A percentile compares a stretch with the other conserved stretches of the same genome.
phyloP scores from a whole-genome alignment of 2,888 invertebrate species.

The Megamerina dolium region DNA sequence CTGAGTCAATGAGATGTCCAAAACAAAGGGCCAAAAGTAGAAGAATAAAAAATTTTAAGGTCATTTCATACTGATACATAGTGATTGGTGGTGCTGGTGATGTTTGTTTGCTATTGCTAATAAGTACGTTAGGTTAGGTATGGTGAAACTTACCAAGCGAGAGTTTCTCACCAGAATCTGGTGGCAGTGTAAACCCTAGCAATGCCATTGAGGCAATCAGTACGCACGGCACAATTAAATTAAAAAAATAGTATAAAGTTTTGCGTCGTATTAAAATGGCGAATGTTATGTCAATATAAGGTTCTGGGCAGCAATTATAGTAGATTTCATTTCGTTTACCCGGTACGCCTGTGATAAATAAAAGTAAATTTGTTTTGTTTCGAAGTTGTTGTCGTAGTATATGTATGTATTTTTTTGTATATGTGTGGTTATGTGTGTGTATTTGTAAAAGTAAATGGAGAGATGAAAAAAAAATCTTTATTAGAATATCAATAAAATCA shows the following conservation, averaged over 20 bases:
- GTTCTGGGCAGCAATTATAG: conserved; percentile 97
- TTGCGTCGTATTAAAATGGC: conserved; percentile 92
- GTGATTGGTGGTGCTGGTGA: no score
- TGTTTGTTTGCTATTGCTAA: no score
- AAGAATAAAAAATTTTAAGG: no score
- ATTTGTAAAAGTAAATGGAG: not conserved
- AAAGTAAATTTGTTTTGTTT: not conserved
- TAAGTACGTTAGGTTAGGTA: no score
- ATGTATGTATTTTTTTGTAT: conserved; percentile 2
- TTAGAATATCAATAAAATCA: conserved; percentile 13
- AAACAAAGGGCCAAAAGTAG: no score
- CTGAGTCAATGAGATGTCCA: no score
- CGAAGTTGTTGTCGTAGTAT: conserved; percentile 1
- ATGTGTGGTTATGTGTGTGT: no score
- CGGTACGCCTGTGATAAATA: conserved; percentile 71
- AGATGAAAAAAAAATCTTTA: conserved; percentile 1
- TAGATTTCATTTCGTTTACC: conserved; percentile 89
- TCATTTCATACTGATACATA: no score
- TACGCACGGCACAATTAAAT: conserved; percentile 98
- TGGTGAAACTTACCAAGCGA: conserved; percentile 84
- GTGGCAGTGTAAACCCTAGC: conserved; percentile 95
- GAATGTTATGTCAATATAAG: conserved; percentile 96
- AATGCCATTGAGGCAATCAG: conserved; percentile 98
- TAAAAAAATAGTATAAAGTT: conserved; percentile 98
- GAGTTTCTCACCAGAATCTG: conserved; percentile 98